Conservation (phyloP, 1,140 invertebrate genomes). For the Centruroides vittatus region DNA sequence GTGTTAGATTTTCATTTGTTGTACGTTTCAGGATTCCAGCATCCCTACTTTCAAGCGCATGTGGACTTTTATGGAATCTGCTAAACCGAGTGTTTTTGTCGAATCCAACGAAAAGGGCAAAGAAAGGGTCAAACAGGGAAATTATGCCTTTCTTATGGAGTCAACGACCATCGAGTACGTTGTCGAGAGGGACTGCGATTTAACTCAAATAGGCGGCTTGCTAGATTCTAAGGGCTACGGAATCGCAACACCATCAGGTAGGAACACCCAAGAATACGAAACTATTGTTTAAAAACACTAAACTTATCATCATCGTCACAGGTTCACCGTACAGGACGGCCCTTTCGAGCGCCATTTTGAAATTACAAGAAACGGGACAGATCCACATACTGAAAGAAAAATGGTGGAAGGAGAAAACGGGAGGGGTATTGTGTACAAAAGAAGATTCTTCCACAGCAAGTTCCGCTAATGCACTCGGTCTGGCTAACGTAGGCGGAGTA, state of each 20-base stretch:
- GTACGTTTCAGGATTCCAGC: constrained; percentile 53
- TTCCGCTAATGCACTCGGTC: constrained; percentile 25
- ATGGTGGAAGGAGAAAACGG: constrained; percentile 27
- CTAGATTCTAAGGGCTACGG: constrained; percentile 45
- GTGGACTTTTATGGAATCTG: constrained; percentile 67
- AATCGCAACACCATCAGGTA: constrained; percentile 30
- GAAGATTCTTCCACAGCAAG: constrained; percentile 17
- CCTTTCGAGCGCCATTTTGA: constrained; percentile 32
- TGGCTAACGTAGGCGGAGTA: constrained; percentile 35
- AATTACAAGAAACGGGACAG: constrained; percentile 34
- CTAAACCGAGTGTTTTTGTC: constrained; percentile 65
- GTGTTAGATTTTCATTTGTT: not conserved
- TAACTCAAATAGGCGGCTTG: constrained; percentile 57
- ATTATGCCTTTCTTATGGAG: constrained; percentile 70
- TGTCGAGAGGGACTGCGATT: constrained; percentile 54
- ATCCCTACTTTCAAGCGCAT: constrained; percentile 67
- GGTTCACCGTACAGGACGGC: constrained; percentile 32
- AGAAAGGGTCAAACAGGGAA: constrained; percentile 54
- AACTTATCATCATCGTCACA: not conserved
- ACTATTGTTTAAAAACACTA: no score
- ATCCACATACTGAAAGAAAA: constrained; percentile 30
- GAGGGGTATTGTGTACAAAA: constrained; percentile 13
- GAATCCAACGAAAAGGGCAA: constrained; percentile 72
- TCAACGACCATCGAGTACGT: constrained; percentile 65
- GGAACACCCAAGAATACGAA: not conserved